Conservation (phyloP, 2,888 invertebrate species). For the Chloroclystis v-ata region DNA sequence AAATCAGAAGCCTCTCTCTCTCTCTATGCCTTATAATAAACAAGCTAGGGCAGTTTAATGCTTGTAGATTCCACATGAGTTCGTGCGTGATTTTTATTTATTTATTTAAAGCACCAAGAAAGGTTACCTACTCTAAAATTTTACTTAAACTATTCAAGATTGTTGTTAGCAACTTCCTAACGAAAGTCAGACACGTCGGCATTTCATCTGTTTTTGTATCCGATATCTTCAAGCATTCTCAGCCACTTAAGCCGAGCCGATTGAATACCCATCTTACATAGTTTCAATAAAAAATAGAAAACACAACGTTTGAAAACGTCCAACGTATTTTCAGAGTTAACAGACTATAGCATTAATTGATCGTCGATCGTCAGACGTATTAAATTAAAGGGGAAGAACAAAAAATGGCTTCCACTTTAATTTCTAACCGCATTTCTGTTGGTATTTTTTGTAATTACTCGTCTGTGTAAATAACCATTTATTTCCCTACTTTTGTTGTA, state of each 20-base stretch:
- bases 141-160: too few relatives aligned
- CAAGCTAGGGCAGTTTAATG: too few relatives aligned
- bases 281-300: constrained; percentile 25
- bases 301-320: constrained; percentile 27
- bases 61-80: too few relatives aligned
- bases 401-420: constrained; percentile 35
- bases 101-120: not conserved
- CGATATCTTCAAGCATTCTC: not conserved
- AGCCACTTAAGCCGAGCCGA: not conserved
- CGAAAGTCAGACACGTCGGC: not conserved
- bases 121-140: too few relatives aligned
- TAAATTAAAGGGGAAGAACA: constrained; percentile 28
- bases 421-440: constrained; percentile 52
- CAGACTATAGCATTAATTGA: constrained; percentile 69
- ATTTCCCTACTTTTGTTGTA: too few relatives aligned
- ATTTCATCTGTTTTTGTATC: constrained; percentile 1
- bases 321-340: constrained; percentile 60
- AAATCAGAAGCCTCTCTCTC: too few relatives aligned
- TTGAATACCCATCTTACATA: constrained; percentile 15
- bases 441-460: constrained; percentile 29
- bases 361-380: constrained; percentile 24
- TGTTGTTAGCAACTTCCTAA: not conserved
- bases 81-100: too few relatives aligned
- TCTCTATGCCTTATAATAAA: too few relatives aligned
- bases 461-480: not conserved